These are phyloP conservation scores for Fabriciana adippe DNA, from an alignment of 2,888 invertebrate genomes.

Conservation along the genomic window DNA sequence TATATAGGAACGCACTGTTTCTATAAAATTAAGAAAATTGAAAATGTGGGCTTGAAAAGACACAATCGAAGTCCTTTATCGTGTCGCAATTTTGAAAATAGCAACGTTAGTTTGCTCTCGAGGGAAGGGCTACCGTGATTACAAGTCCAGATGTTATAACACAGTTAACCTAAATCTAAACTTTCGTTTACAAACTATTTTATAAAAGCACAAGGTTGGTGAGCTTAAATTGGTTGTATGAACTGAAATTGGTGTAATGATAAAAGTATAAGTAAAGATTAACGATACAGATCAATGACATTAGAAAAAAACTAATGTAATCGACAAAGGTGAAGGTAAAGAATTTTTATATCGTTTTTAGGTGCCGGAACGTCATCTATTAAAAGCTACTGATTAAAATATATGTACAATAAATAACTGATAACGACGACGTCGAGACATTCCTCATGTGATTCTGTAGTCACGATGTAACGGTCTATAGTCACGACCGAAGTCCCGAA, in stretches of 20 bases:
- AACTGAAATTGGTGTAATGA: slow-evolving; percentile 1
- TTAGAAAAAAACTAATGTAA: neutral
- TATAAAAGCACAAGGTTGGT: slow-evolving; percentile 30
- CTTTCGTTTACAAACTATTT: slow-evolving; percentile 49
- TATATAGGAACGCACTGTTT: neutral
- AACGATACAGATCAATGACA: neutral
- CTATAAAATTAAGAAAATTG: slow-evolving; percentile 23
- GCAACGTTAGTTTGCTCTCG: slow-evolving; percentile 45
- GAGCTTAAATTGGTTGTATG: slow-evolving; percentile 5
- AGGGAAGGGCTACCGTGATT: slow-evolving; percentile 52
- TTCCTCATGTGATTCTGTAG: slow-evolving; percentile 19
- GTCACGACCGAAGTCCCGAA: slow-evolving; percentile 42
- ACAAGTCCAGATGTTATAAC: slow-evolving; percentile 56
- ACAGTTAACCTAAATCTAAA: slow-evolving; percentile 60
- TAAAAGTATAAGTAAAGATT: neutral
- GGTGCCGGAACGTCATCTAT: neutral
- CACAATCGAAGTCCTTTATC: slow-evolving; percentile 49
- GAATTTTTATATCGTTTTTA: too few species aligned
- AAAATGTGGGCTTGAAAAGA: slow-evolving; percentile 33
- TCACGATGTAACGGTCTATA: slow-evolving; percentile 49
- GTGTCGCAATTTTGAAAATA: slow-evolving; percentile 69
- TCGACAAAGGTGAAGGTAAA: too few species aligned
- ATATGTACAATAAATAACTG: slow-evolving; percentile 10
- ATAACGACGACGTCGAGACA: slow-evolving; percentile 5
- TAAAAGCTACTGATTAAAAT: slow-evolving; percentile 8